phyloP scores from a whole-genome alignment of 2,113 vertebrate species.

The Chloropsis hardwickii region DNA sequence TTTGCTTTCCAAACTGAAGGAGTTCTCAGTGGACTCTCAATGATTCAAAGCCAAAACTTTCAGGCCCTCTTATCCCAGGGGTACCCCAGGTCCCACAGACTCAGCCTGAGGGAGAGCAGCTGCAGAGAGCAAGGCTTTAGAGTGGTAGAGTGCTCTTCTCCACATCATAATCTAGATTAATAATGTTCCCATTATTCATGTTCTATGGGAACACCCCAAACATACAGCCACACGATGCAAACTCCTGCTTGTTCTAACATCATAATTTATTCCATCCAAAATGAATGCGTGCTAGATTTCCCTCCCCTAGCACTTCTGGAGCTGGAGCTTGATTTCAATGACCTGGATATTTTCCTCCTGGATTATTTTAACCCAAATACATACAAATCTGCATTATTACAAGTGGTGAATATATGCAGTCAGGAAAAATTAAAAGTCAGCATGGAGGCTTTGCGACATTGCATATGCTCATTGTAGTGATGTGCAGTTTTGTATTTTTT shows the following conservation, averaged over 20 bases:
- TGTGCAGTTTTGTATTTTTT: background rate
- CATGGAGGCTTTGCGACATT: background rate
- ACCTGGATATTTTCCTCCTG: background rate
- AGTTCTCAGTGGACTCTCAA: background rate
- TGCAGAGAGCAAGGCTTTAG: background rate
- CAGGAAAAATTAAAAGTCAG: constrained; percentile 26
- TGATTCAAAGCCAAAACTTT: background rate
- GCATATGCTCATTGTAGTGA: background rate
- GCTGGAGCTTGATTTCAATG: background rate
- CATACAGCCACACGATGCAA: fast-evolving
- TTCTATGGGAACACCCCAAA: background rate
- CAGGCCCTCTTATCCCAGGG: background rate
- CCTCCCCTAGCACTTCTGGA: background rate
- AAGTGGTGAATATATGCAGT: background rate
- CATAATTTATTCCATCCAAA: background rate
- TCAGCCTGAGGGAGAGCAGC: fast-evolving
- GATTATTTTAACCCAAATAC: background rate
- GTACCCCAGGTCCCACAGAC: too few species aligned
- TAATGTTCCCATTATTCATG: background rate
- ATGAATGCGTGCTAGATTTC: background rate
- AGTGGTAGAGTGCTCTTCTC: background rate
- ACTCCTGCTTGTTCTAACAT: background rate
- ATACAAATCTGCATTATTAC: background rate
- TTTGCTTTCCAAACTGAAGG: background rate
- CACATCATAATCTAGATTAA: background rate